These are phyloP conservation scores for Onychostruthus taczanowskii DNA, from an alignment of 2,113 vertebrate species.

Conservation along the genomic window DNA sequence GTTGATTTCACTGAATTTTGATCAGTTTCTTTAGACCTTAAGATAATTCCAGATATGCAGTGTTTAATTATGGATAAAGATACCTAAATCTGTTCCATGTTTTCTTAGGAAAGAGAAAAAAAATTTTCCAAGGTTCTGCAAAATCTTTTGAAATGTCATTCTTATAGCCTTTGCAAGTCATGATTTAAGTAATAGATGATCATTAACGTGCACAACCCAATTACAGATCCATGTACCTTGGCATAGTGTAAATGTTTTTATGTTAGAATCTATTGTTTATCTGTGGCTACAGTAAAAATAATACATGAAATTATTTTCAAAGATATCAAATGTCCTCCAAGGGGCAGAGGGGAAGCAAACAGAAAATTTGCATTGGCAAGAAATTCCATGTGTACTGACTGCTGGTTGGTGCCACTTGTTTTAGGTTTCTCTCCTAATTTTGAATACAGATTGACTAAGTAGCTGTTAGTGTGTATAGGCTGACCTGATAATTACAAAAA, in stretches of 20 bases:
- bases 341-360: accelerated
- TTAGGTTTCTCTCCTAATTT: neutral
- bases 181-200: neutral
- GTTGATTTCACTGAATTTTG: neutral
- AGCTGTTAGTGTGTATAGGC: neutral
- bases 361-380: neutral
- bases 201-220: neutral
- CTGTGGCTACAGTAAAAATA: neutral
- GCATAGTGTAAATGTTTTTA: neutral
- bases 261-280: neutral
- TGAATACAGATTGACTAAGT: neutral
- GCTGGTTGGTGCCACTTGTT: neutral
- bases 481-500: neutral
- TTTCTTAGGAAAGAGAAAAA: neutral
- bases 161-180: neutral
- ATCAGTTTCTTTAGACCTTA: neutral
- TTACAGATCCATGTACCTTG: neutral
- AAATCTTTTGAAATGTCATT: neutral
- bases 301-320: neutral
- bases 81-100: neutral
- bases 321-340: neutral
- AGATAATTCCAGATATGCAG: neutral
- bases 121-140: neutral
- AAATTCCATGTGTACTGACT: neutral
- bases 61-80: neutral